Evolutionary conservation across 1,140 invertebrate species (phyloP).

Genomic region (Anadara kagoshimensis): DNA sequence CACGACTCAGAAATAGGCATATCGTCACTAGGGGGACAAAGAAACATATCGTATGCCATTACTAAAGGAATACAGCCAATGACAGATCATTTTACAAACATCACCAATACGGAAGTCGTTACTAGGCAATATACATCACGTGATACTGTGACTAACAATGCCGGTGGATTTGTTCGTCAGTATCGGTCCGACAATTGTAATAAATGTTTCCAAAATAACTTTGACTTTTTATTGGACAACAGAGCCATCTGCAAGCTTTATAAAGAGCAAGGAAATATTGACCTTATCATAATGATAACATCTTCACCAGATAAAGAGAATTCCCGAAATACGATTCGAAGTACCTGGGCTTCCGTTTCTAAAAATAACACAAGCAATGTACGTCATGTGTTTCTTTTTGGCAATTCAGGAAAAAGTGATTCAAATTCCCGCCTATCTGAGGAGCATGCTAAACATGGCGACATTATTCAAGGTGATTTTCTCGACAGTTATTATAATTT

Average conservation of each 20-base stretch:
- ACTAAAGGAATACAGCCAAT: too few relatives aligned
- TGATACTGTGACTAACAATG: too few relatives aligned
- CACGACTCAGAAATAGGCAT: too few relatives aligned
- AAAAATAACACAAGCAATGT: constrained; percentile 34
- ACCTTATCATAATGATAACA: constrained; percentile 22
- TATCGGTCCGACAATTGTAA: not conserved
- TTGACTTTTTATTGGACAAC: not conserved
- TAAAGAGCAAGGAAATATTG: not conserved
- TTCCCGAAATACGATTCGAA: constrained; percentile 34
- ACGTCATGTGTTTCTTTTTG: constrained; percentile 36
- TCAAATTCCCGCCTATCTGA: constrained; percentile 23
- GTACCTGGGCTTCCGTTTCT: constrained; percentile 42
- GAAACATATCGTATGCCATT: too few relatives aligned
- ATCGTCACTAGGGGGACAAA: too few relatives aligned
- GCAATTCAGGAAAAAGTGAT: not conserved
- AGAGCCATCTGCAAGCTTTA: not conserved
- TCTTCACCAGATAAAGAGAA: constrained; percentile 10
- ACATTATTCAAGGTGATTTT: constrained; percentile 88
- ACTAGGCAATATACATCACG: too few relatives aligned
- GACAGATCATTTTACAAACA: too few relatives aligned
- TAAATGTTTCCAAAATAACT: constrained; percentile 9
- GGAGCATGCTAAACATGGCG: constrained; percentile 79
- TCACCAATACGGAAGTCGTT: too few relatives aligned
- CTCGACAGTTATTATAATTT: constrained; percentile 86
- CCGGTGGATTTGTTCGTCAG: too few relatives aligned